phyloP scores from a whole-genome alignment of 2,797 vertebrate genomes.

The Sebastes paucispinis region DNA sequence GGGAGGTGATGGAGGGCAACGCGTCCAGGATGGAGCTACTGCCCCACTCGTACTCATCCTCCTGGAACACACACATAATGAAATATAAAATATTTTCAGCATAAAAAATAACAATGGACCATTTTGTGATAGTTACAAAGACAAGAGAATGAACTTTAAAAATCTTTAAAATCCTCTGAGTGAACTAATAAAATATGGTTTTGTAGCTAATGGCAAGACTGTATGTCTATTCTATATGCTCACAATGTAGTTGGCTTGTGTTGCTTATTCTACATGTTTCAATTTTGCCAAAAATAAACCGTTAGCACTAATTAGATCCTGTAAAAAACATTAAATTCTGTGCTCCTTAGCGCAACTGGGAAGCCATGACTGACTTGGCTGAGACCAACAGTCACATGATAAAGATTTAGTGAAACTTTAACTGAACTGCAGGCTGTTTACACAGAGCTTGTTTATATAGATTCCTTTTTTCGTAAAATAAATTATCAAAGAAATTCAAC shows the following conservation, averaged over 20 bases:
- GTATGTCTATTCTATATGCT: not conserved
- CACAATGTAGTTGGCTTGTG: not conserved
- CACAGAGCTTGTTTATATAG: too few relatives aligned
- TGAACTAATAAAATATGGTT: not conserved
- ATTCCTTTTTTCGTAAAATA: rapidly evolving
- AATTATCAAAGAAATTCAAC: too few relatives aligned
- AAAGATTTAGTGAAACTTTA: too few relatives aligned
- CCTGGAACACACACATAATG: constrained; percentile 76
- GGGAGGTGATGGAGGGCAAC: constrained; percentile 87
- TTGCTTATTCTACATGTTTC: too few relatives aligned
- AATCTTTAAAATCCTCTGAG: not conserved
- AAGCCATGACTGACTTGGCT: too few relatives aligned
- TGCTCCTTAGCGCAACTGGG: too few relatives aligned
- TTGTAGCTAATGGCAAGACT: too few relatives aligned
- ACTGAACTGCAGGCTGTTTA: too few relatives aligned
- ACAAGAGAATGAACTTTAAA: rapidly evolving
- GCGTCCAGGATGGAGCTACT: constrained; percentile 89
- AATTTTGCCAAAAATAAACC: too few relatives aligned
- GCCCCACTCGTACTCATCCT: constrained; percentile 98
- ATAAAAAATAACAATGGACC: not conserved
- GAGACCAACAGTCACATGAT: too few relatives aligned
- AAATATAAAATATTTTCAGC: not conserved
- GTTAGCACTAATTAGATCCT: too few relatives aligned
- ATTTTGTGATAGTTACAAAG: not conserved
- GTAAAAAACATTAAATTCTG: too few relatives aligned